phyloP scores from a whole-genome alignment of 2,888 invertebrate species.

The Aporophyla nigra region DNA sequence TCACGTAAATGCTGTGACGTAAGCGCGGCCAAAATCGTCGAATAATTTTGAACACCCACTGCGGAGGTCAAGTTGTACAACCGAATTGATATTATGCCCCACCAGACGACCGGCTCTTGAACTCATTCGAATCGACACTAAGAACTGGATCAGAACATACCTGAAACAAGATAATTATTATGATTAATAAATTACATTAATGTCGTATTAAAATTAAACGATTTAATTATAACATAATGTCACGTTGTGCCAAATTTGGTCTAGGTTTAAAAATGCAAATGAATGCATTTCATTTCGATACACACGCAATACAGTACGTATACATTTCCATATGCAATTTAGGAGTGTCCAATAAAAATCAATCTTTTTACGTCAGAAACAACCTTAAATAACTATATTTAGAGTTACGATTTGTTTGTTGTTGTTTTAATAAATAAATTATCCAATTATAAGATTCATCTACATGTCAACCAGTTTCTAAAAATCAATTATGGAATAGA shows the following conservation, averaged over 20 bases:
- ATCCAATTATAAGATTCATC: background rate
- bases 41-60: constrained; percentile 42
- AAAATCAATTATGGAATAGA: background rate
- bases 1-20: constrained; percentile 73
- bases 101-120: constrained; percentile 55
- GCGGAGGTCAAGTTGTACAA: constrained; percentile 54
- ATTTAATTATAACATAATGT: constrained; percentile 6
- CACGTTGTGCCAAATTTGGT: background rate
- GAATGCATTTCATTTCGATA: constrained; percentile 8
- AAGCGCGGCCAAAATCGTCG: constrained; percentile 60
- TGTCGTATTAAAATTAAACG: background rate
- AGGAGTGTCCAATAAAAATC: background rate
- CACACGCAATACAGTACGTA: background rate
- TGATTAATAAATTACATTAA: constrained; percentile 13
- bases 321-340: constrained; percentile 1
- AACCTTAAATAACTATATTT: constrained; percentile 26
- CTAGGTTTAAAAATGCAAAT: constrained; percentile 12
- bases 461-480: background rate
- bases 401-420: constrained; percentile 4
- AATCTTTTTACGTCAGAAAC: constrained; percentile 9
- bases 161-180: constrained; percentile 70
- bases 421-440: constrained; percentile 27
- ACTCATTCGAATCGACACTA: constrained; percentile 50
- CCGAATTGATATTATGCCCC: constrained; percentile 39
- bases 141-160: constrained; percentile 69